Conservation (phyloP, 1,140 invertebrate species). For the Drosophila azteca region DNA sequence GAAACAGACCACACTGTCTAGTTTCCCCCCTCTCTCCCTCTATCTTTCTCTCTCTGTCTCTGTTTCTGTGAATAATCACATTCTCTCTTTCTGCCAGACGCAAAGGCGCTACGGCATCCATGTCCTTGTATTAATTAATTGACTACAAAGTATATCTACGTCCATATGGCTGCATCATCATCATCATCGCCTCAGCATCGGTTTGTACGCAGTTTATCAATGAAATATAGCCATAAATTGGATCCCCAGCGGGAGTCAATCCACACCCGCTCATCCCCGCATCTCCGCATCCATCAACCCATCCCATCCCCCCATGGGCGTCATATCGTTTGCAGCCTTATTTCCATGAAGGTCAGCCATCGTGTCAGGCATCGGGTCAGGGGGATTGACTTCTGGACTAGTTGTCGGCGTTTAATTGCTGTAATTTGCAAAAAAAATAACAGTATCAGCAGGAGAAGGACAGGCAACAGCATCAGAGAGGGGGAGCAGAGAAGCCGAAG, state of each 20-base stretch:
- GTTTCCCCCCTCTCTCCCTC: background rate
- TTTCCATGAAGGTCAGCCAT: constrained; percentile 67
- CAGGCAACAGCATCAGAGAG: background rate
- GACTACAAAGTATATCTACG: constrained; percentile 20
- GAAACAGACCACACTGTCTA: background rate
- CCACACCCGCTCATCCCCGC: background rate
- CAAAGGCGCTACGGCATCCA: constrained; percentile 14
- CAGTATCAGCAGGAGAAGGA: too few relatives aligned
- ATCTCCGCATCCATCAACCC: background rate
- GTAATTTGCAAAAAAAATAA: constrained; percentile 59
- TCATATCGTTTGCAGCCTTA: constrained; percentile 52
- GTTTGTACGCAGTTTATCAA: constrained; percentile 64
- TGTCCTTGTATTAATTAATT: constrained; percentile 69
- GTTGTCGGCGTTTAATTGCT: constrained; percentile 68
- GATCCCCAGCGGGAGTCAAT: constrained; percentile 28
- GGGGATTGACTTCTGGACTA: constrained; percentile 32
- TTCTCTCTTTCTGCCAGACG: constrained; percentile 3
- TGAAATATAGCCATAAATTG: constrained; percentile 75
- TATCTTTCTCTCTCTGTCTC: background rate
- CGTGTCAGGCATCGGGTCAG: constrained; percentile 40
- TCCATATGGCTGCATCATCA: constrained; percentile 31
- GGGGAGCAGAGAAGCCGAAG: constrained; percentile 11
- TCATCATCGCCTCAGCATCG: constrained; percentile 22
- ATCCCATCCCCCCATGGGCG: constrained; percentile 1
- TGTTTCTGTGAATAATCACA: constrained; percentile 24